These are phyloP conservation scores for Leptarthrus brevirostris DNA, from an alignment of 2,888 invertebrate species.

Conservation along the genomic window DNA sequence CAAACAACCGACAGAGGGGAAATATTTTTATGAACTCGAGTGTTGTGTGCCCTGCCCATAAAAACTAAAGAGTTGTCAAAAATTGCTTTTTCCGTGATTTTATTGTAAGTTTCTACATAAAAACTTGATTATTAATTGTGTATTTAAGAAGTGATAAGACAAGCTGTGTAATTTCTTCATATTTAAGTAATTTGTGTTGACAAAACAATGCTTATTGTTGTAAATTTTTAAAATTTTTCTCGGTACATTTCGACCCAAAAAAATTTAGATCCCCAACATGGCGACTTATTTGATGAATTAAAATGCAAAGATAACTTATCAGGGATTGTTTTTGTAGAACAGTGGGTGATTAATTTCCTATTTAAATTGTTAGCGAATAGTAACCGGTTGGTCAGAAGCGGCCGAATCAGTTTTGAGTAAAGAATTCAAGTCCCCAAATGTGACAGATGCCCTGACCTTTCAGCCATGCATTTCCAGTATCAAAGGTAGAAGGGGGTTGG, in stretches of 20 bases:
- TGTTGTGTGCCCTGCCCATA: conserved; percentile 50
- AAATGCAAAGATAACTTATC: not conserved
- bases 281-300: conserved; percentile 29
- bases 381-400: not conserved
- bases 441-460: conserved; percentile 37
- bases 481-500: not conserved
- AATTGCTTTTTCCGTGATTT: conserved; percentile 38
- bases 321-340: too few species aligned
- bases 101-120: conserved; percentile 48
- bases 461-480: not conserved
- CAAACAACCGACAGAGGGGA: conserved; percentile 22
- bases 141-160: not conserved
- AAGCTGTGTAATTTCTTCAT: not conserved
- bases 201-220: not conserved
- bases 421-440: too few species aligned
- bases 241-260: conserved; percentile 22
- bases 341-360: too few species aligned
- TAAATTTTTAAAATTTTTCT: not conserved
- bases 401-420: too few species aligned
- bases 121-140: conserved; percentile 5
- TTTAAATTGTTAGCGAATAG: too few species aligned
- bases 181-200: not conserved
- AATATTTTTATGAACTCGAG: conserved; percentile 42
- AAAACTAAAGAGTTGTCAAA: conserved; percentile 46
- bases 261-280: conserved; percentile 34